These are phyloP conservation scores for Scyliorhinus canicula DNA, from an alignment of 2,797 vertebrate species.

Conservation along the genomic window DNA sequence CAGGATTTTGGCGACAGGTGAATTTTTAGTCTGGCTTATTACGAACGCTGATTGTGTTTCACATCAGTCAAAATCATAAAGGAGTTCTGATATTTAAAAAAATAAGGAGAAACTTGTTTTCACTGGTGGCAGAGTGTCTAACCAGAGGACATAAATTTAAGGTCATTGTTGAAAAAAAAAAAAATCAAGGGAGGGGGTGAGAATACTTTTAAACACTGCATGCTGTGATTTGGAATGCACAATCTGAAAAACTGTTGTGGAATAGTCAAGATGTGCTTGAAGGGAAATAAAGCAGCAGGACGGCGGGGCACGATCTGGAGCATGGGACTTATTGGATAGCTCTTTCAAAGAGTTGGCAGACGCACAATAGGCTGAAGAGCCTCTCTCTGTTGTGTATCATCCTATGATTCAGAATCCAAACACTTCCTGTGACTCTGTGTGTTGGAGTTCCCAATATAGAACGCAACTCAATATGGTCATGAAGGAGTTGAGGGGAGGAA, in stretches of 20 bases:
- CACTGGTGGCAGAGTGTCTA: neutral
- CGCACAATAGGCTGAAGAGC: neutral
- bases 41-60: neutral
- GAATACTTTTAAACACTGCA: neutral
- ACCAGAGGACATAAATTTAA: neutral
- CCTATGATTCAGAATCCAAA: neutral
- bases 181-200: too few species aligned
- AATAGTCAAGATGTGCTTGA: neutral
- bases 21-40: neutral
- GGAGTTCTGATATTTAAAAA: neutral
- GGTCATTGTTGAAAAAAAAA: neutral
- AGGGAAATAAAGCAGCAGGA: neutral
- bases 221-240: neutral
- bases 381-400: neutral
- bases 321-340: neutral
- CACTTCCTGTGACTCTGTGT: neutral
- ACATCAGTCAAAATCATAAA: neutral
- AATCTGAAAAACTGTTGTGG: neutral
- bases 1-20: neutral
- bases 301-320: neutral
- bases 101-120: neutral
- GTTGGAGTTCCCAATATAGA: neutral
- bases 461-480: neutral
- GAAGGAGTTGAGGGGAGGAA: neutral
- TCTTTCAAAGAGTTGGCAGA: neutral